Base-by-base conservation (phyloP, 2,888 invertebrate species). In the Dasypolia templi region DNA sequence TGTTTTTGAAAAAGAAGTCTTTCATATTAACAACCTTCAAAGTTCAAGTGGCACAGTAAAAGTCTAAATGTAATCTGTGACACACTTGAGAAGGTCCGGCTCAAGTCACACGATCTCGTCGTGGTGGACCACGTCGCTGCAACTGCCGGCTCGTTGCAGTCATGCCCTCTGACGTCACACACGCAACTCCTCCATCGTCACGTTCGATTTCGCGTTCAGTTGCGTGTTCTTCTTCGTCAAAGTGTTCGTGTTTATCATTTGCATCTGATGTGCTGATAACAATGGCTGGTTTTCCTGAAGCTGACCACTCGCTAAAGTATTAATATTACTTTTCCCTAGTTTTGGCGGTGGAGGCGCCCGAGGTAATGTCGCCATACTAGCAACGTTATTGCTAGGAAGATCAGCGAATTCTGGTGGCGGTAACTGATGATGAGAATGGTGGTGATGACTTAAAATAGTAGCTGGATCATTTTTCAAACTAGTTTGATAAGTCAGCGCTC, bases 331-430 rank as follows among this genome's bases (percentile, higher is more conserved):
- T 88, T 97, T 97, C 3, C 97, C 97, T 81, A 97, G 95, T 92
- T 98, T 98, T 0, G 98, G 98, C 0, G 98, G 98, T 1, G 98
- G 98, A 5, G 98, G 98, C 1, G 98, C 98, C 85, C 98, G 96
- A 32, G 98, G 98, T 68, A 97, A 93, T 6, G 97, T 97, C 26
- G 96, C 97, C 95, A 96, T 95, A 26, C 92, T 89, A 0, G 95
- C 92, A 19, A 96, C 95, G 86, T 97, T 97, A 88, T 97, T 97
- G 86, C 97, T 97, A 11, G 98, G 98, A 77, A 98, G 95, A 91
- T 98, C 98, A 3, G 98, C 98, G 89, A 98, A 98, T 91, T 98
- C 98, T 0, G 98, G 98, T 0, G 98, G 98, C 70, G 98, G 97
- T 83, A 98, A 95, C 89, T 98, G 98, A 91, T 98, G 98, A 87